phyloP scores from a whole-genome alignment of 37 sponge, comb jelly and placozoan genomes.

The Theonella swinhoei region DNA sequence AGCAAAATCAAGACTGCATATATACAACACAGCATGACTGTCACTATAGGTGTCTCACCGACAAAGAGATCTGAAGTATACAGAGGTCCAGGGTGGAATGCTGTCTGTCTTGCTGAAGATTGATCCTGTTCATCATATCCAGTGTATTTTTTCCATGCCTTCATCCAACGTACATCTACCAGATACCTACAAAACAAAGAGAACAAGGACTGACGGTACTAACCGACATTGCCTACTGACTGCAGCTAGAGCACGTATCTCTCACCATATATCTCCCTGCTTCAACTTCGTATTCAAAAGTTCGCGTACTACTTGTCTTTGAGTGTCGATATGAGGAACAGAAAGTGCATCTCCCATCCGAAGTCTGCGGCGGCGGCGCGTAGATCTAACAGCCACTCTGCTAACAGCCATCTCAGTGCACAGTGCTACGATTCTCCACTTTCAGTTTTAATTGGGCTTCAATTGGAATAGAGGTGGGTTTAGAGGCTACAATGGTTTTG shows the following conservation, averaged over 20 bases:
- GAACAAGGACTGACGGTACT: not conserved
- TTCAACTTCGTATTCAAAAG: too few relatives aligned
- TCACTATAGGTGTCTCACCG: conserved; percentile 21
- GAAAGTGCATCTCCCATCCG: too few relatives aligned
- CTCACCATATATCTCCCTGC: not conserved
- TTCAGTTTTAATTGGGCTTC: not conserved
- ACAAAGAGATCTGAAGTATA: conserved; percentile 76
- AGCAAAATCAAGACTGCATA: too few relatives aligned
- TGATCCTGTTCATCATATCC: conserved; percentile 75
- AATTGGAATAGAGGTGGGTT: conserved; percentile 25
- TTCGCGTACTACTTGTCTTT: not conserved
- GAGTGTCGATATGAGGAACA: too few relatives aligned
- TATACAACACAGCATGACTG: too few relatives aligned
- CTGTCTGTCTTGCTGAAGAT: conserved; percentile 39
- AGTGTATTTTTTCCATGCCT: conserved; percentile 84
- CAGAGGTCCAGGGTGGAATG: conserved; percentile 82
- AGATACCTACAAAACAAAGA: conserved; percentile 1
- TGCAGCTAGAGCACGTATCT: not conserved
- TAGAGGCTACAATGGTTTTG: conserved; percentile 53
- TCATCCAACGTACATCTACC: conserved; percentile 78
- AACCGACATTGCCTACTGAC: not conserved
- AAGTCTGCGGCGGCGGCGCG: not conserved
- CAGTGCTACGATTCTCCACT: too few relatives aligned
- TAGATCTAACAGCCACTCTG: not conserved
- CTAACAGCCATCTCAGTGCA: too few relatives aligned